Conservation (phyloP, 37 sponge, comb jelly and placozoan species). For the Ianthella basta region DNA sequence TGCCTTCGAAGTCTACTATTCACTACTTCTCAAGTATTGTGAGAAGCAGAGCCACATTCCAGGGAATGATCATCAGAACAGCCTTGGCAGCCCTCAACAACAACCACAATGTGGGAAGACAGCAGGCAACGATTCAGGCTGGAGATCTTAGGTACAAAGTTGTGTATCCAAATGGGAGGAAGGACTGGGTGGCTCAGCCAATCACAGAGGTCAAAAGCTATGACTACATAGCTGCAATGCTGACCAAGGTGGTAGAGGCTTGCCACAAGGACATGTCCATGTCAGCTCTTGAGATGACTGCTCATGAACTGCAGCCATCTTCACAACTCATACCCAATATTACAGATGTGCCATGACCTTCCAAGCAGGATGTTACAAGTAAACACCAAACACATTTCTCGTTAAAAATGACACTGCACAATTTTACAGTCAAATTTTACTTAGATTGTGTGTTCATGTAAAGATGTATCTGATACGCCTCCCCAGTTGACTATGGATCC, state of each 20-base stretch:
- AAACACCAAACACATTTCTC: conserved; percentile 10
- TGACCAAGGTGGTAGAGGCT: too few species aligned
- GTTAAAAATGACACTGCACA: too few species aligned
- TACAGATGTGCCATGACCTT: not conserved
- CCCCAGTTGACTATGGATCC: conserved; percentile 9
- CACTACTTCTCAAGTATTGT: not conserved
- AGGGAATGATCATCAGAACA: not conserved
- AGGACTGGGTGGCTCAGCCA: not conserved
- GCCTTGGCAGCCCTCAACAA: not conserved
- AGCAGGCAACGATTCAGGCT: conserved; percentile 3
- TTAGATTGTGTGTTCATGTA: too few species aligned
- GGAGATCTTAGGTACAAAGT: conserved; percentile 13
- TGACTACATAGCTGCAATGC: too few species aligned
- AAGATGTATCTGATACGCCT: not conserved
- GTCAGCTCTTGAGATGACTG: not conserved
- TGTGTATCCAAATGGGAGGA: not conserved
- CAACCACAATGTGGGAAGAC: conserved; percentile 7
- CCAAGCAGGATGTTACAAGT: not conserved
- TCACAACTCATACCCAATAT: not conserved
- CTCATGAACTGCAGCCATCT: not conserved
- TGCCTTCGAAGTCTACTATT: not conserved
- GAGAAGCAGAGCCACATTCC: not conserved
- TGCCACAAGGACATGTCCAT: too few species aligned
- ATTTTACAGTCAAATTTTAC: too few species aligned
- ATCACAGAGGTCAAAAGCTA: not conserved